Evolutionary conservation across 2,113 vertebrate genomes (phyloP), one percentile per base, ranked within the genome.

Genomic region (Rhegmatorhina hoffmannsi): DNA sequence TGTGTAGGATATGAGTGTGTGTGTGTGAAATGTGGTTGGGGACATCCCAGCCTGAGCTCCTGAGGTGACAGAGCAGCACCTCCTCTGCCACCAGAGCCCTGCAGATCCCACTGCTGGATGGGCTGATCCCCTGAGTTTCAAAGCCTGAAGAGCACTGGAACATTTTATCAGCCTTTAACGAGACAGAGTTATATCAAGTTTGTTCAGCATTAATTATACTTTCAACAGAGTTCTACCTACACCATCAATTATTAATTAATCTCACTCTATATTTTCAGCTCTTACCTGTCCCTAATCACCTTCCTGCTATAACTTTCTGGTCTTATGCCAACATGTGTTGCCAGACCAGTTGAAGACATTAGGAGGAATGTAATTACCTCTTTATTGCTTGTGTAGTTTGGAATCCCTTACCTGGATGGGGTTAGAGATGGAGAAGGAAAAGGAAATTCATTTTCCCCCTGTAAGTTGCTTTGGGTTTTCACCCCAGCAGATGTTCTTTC

Each of bases 161-260:
- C 53, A 19, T 43, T 95, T 95, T 93, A 97, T 96, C 93, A 87
- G 87, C 64, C 94, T 95, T 91, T 75, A 73, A 96, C 56, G 62
- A 95, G 96, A 40, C 67, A 92, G 67, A 92, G 83, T 91, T 91
- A 80, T 55, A 36, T 82, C 56, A 92, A 89, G 84, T 89, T 96
- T 93, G 58, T 36, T 78, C 94, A 90, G 95, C 78, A 89, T 77
- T 83, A 94, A 92, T 89, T 94, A 86, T 95, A 55, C 75, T 93
- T 92, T 94, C 90, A 92, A 85, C 87, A 44, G 91, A 40, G 64
- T 92, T 95, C 94, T 58, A 92, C 87, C 97, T 96, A 95, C 94
- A 81, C 83, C 56, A 95, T 97, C 94, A 96, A 96, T 94, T 96
- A 96, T 96, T 97, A 96, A 96, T 96, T 96, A 88, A 92, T 95